Conservation (phyloP, 2,797 vertebrate species). For the Cichlasoma orientale region DNA sequence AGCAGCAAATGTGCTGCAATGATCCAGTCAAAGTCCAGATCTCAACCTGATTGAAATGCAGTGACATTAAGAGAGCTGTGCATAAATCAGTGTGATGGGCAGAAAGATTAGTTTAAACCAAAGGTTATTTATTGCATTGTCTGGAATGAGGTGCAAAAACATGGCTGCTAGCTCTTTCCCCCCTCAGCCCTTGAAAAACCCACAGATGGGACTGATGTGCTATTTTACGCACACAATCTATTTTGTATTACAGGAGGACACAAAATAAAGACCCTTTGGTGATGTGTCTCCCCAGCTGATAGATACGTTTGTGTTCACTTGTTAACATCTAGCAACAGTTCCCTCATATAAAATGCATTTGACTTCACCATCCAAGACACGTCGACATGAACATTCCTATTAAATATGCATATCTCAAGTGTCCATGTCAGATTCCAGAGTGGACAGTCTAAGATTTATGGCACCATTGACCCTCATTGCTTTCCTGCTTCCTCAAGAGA, state of each 20-base stretch:
- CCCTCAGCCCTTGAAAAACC: conserved; percentile 46
- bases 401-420: conserved; percentile 76
- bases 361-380: conserved; percentile 59
- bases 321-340: conserved; percentile 58
- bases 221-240: conserved; percentile 49
- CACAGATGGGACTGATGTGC: conserved; percentile 47
- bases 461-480: conserved; percentile 84
- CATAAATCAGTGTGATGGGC: not conserved
- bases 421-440: conserved; percentile 77
- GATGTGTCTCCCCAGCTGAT: conserved; percentile 8
- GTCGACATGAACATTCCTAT: conserved; percentile 57
- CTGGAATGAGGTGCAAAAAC: conserved; percentile 75
- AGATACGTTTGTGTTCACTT: conserved; percentile 49
- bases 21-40: no score
- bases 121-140: conserved; percentile 67
- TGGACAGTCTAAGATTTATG: conserved; percentile 86
- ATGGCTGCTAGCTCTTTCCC: conserved; percentile 54
- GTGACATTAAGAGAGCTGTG: no score
- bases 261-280: conserved; percentile 25
- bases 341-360: conserved; percentile 48
- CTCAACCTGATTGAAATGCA: no score
- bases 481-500: conserved; percentile 88
- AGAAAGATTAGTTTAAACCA: conserved; percentile 37
- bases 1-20: no score
- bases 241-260: conserved; percentile 47